A percentile compares a stretch with the other conserved stretches of the same genome.
Evolutionary conservation across 2,888 invertebrate genomes (phyloP).

Genomic region (Theristus sp.): DNA sequence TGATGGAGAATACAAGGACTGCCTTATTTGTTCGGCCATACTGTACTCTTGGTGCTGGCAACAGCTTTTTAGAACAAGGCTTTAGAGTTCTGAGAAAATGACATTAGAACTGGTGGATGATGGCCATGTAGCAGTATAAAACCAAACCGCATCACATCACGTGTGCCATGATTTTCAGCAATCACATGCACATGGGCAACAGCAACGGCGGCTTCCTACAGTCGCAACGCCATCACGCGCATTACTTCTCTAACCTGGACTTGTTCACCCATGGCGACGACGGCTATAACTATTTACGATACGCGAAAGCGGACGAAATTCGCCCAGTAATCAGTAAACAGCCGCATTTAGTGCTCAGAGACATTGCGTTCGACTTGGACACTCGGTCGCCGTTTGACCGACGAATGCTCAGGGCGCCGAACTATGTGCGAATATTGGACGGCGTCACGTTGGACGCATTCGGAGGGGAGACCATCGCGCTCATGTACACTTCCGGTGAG

Average conservation of each 20-base stretch:
- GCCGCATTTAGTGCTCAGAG: constrained; percentile 41
- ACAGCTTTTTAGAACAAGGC: no score
- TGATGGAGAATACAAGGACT: no score
- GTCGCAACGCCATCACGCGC: constrained; percentile 15
- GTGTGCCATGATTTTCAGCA: no score
- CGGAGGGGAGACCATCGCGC: constrained; percentile 71
- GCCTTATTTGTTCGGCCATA: no score
- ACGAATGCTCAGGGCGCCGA: constrained; percentile 24
- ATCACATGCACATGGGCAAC: no score
- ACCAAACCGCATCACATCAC: no score
- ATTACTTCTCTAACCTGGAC: constrained; percentile 20
- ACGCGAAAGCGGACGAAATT: constrained; percentile 7
- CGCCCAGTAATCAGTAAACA: constrained; percentile 15
- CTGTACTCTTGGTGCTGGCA: no score
- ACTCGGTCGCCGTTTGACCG: constrained; percentile 30
- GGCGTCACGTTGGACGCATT: constrained; percentile 68
- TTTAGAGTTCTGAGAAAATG: no score
- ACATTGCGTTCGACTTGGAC: constrained; percentile 43
- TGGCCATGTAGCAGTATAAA: no score
- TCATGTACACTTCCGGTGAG: constrained; percentile 54
- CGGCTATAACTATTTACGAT: constrained; percentile 17
- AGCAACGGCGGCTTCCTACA: no score
- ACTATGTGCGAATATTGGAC: constrained; percentile 41
- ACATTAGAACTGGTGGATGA: no score
- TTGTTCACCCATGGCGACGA: constrained; percentile 10